These are phyloP conservation scores for Tenthredo notha DNA, from an alignment of 2,888 invertebrate genomes.

Conservation along the genomic window DNA sequence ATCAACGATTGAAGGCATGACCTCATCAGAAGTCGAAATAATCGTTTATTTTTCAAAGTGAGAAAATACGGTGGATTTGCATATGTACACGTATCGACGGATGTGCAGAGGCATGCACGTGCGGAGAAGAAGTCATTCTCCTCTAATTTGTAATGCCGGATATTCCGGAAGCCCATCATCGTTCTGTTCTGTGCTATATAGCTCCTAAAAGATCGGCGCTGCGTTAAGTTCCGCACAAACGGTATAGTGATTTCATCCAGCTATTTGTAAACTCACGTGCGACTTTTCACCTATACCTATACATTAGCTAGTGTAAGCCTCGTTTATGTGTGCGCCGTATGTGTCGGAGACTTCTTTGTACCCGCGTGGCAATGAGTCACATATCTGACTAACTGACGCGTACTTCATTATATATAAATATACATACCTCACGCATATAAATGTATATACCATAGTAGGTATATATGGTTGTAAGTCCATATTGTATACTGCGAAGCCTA, in stretches of 20 bases:
- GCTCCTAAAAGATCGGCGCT: not conserved
- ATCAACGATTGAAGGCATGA: not conserved
- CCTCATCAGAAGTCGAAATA: not conserved
- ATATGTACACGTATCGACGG: not conserved
- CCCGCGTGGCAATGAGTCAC: constrained; percentile 47
- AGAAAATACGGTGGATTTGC: not conserved
- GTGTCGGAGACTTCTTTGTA: constrained; percentile 42
- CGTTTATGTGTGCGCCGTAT: not conserved
- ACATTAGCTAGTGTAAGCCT: not conserved
- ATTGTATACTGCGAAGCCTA: no score
- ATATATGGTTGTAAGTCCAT: not conserved
- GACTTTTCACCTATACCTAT: constrained; percentile 4
- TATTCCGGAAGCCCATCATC: constrained; percentile 10
- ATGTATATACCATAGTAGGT: not conserved
- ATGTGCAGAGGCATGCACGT: not conserved
- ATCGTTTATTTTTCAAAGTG: not conserved
- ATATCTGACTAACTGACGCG: constrained; percentile 36
- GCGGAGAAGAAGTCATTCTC: not conserved
- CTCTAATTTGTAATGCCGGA: not conserved
- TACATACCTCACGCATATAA: no score
- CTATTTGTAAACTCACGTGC: constrained; percentile 50
- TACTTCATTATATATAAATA: constrained; percentile 8
- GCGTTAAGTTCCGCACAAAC: constrained; percentile 7
- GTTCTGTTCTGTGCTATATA: not conserved
- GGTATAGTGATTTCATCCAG: constrained; percentile 40